These are phyloP conservation scores for Forficula auricularia DNA, from an alignment of 1,140 invertebrate species.

Conservation along the genomic window DNA sequence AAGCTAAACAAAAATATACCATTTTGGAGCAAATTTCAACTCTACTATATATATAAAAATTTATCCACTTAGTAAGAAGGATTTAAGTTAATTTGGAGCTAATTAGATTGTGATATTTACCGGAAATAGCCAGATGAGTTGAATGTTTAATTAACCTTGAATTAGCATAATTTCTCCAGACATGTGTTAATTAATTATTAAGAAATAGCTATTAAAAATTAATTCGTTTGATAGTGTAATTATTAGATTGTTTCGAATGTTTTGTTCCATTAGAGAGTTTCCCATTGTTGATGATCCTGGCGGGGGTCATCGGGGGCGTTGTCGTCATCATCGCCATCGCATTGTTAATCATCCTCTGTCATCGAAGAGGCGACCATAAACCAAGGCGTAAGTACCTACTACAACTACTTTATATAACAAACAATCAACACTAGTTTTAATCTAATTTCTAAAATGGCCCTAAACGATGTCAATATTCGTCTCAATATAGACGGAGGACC, in stretches of 20 bases:
- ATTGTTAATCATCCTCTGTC: conserved; percentile 43
- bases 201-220: not conserved
- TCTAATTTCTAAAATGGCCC: not conserved
- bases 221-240: not conserved
- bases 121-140: too few relatives aligned
- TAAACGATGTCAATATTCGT: too few relatives aligned
- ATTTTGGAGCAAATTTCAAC: too few relatives aligned
- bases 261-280: conserved; percentile 36
- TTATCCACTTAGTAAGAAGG: too few relatives aligned
- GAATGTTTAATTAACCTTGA: too few relatives aligned
- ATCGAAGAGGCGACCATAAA: conserved; percentile 32
- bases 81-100: too few relatives aligned
- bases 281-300: conserved; percentile 41
- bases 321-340: conserved; percentile 43
- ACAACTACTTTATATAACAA: not conserved
- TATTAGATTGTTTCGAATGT: not conserved
- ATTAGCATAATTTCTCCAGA: too few relatives aligned
- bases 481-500: too few relatives aligned
- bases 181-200: too few relatives aligned
- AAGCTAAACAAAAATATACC: too few relatives aligned
- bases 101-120: too few relatives aligned
- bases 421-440: not conserved
- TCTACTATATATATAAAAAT: too few relatives aligned
- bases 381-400: conserved; percentile 19
- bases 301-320: conserved; percentile 43